Evolutionary conservation across 2,113 vertebrate species (phyloP).

Genomic region (Chaenocephalus aceratus): DNA sequence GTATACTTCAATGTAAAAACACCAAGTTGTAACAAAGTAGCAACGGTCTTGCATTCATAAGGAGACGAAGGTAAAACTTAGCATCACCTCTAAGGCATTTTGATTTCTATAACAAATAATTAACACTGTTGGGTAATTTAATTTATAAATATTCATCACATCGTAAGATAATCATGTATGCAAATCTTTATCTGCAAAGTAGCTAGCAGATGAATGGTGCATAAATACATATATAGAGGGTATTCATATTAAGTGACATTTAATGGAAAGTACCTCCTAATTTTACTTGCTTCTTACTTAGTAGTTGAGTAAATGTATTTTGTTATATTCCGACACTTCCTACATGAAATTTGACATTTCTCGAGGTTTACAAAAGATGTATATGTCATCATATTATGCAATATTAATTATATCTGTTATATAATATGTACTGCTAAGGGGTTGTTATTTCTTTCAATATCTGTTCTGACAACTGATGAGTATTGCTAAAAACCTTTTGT

Average conservation of each 20-base stretch:
- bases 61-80: not conserved
- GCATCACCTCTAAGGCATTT: not conserved
- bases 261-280: not conserved
- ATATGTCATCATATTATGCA: too few species aligned
- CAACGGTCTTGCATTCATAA: not conserved
- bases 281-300: not conserved
- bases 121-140: not conserved
- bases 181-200: not conserved
- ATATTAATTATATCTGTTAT: not conserved
- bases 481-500: not conserved
- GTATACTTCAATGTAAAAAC: not conserved
- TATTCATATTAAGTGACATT: not conserved
- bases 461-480: not conserved
- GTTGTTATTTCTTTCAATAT: not conserved
- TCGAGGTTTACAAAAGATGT: too few species aligned
- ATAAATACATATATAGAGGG: not conserved
- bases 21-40: not conserved
- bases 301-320: not conserved
- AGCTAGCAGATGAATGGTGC: not conserved
- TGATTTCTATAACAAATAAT: not conserved
- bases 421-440: not conserved
- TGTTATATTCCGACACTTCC: not conserved
- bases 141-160: not conserved
- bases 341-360: not conserved
- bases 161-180: not conserved